Evolutionary conservation across 2,113 vertebrate species (phyloP).

Genomic region (Hystrix cristata): DNA sequence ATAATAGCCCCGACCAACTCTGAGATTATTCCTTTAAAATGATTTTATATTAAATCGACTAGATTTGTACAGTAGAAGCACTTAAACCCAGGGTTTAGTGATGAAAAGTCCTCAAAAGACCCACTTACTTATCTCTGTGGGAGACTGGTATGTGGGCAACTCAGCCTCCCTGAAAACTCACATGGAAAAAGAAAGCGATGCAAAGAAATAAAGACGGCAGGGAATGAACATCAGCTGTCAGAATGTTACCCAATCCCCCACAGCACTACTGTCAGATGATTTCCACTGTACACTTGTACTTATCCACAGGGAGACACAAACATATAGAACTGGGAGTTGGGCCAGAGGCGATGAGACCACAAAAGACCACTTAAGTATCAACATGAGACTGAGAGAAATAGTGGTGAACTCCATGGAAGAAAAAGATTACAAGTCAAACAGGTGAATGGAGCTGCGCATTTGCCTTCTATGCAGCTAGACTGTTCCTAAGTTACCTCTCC

Average conservation of each 20-base stretch:
- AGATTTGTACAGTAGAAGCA: background rate
- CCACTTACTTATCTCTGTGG: background rate
- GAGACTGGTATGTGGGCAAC: background rate
- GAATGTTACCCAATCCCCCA: background rate
- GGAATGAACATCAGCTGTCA: background rate
- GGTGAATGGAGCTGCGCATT: accelerated
- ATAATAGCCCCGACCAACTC: background rate
- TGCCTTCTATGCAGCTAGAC: background rate
- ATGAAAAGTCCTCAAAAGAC: background rate
- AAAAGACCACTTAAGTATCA: background rate
- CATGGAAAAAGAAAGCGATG: background rate
- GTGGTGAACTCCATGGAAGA: background rate
- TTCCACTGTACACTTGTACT: background rate
- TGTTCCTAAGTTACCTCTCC: background rate
- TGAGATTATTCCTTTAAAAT: background rate
- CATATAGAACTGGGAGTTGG: background rate
- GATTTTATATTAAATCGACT: background rate
- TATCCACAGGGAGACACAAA: background rate
- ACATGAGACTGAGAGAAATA: background rate
- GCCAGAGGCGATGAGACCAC: background rate
- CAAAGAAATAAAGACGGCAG: background rate
- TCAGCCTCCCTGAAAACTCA: background rate
- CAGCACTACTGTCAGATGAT: background rate
- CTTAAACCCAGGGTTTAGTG: background rate
- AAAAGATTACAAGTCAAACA: background rate